These are phyloP conservation scores for Agrochola lota DNA, from an alignment of 2,888 invertebrate species.

Conservation along the genomic window DNA sequence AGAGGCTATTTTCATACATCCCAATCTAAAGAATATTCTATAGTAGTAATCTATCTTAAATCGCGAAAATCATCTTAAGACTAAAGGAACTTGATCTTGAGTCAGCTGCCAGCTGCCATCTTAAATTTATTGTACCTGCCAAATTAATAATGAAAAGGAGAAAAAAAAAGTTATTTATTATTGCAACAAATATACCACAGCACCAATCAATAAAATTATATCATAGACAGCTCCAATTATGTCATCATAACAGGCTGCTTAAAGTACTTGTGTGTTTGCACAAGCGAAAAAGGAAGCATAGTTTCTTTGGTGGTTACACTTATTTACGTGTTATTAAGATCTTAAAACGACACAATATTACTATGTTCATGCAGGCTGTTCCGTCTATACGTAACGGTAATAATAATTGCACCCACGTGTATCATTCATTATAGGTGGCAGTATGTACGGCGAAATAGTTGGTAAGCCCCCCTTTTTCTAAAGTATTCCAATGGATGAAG, in stretches of 20 bases:
- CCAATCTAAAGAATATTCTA: background rate
- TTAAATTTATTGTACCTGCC: background rate
- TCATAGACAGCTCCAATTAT: slow-evolving; percentile 30
- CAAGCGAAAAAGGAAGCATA: slow-evolving; percentile 41
- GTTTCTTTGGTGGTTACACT: slow-evolving; percentile 26
- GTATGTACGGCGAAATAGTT: background rate
- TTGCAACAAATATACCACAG: background rate
- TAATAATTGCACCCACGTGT: slow-evolving; percentile 17
- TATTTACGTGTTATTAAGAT: slow-evolving; percentile 36
- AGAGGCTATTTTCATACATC: too few species aligned
- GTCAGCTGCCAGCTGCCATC: background rate
- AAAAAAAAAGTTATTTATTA: background rate
- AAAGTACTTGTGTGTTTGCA: slow-evolving; percentile 10
- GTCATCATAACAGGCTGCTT: slow-evolving; percentile 11
- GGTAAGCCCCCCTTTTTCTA: background rate
- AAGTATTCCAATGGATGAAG: background rate
- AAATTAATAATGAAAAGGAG: background rate
- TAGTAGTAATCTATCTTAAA: background rate
- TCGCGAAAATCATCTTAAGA: background rate
- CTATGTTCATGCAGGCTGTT: slow-evolving; percentile 35
- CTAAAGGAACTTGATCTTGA: background rate
- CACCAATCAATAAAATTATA: slow-evolving; percentile 15
- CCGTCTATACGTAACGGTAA: slow-evolving; percentile 24
- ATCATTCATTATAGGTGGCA: background rate
- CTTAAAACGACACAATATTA: slow-evolving; percentile 36